A percentile compares a stretch with the other conserved stretches of the same genome.
Evolutionary conservation across 2,797 vertebrate genomes (phyloP).

Genomic region (Lithobates pipiens): DNA sequence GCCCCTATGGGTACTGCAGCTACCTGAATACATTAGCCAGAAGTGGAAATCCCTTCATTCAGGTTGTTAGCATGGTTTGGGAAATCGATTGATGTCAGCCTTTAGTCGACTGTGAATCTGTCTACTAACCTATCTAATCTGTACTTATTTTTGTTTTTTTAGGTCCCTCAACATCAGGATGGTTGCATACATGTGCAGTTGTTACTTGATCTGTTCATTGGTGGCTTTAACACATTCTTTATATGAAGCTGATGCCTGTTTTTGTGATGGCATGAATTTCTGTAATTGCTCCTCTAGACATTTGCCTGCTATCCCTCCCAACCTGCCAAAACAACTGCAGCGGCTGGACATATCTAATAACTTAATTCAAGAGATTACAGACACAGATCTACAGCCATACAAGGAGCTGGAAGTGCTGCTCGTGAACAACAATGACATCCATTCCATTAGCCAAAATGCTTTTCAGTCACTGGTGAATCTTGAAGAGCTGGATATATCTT

Average conservation of each 20-base stretch:
- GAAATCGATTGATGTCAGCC: too few species aligned
- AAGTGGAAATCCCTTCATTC: too few species aligned
- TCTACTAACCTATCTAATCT: background rate
- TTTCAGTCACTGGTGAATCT: constrained; percentile 72
- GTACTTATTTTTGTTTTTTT: constrained; percentile 36
- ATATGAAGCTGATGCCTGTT: background rate
- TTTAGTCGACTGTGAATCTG: background rate
- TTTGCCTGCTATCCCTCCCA: constrained; percentile 70
- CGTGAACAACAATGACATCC: constrained; percentile 73
- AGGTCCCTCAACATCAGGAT: constrained; percentile 62
- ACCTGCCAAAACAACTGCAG: constrained; percentile 61
- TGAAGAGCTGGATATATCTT: constrained; percentile 77
- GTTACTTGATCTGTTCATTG: constrained; percentile 59
- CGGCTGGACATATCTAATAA: constrained; percentile 76
- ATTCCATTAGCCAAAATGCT: constrained; percentile 68
- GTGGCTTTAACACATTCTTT: constrained; percentile 36
- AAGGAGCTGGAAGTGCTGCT: constrained; percentile 70
- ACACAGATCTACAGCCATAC: constrained; percentile 69
- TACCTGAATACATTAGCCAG: too few species aligned
- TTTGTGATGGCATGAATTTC: constrained; percentile 64
- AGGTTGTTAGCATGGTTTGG: too few species aligned
- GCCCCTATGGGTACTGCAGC: too few species aligned
- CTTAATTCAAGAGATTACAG: constrained; percentile 68
- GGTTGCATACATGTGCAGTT: constrained; percentile 44
- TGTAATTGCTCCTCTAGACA: constrained; percentile 73